Evolutionary conservation across 2,113 vertebrate genomes (phyloP), one percentile per base, ranked within the genome.

Genomic region (Leptobrachium ailaonicum): DNA sequence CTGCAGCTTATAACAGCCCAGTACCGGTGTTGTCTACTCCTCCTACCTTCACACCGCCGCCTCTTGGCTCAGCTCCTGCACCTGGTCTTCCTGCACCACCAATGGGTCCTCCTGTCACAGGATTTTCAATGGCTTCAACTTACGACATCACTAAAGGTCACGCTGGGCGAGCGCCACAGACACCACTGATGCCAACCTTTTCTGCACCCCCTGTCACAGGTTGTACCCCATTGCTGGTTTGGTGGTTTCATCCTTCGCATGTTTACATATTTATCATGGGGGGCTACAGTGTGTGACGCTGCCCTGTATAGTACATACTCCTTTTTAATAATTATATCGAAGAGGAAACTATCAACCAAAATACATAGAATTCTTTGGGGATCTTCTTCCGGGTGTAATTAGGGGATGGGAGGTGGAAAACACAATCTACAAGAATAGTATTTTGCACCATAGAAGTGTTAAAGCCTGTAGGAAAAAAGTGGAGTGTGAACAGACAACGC

Each of bases 131-230:
- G 45, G 88, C 91, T 47, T 87, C 92, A 6, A 79, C 88, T 4
- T 97, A 97, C 6, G 98, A 99, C 83, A 98, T 99, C 83, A 99
- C 98, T 0, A 90, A 93, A 62, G 97, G 98, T 4, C 98, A 99
- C 0, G 97, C 95, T 0, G 96, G 97, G 6, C 93, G 96, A 85
- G 94, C 97, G 0, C 96, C 97, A 2, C 98, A 99, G 89, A 98
- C 96, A 0, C 97, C 97, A 0, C 86, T 98, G 82, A 97, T 99
- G 94, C 96, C 96, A 0, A 96, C 94, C 0, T 97, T 95, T 88
- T 95, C 96, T 79, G 90, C 87, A 4, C 78, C 92, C 54, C 72
- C 92, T 0, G 88, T 94, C 75, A 87, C 95, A 89, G 97, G 97
- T 98, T 88, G 53, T 45, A 9, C n/a, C 60, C 41, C 74, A 4